Evolutionary conservation across 2,888 invertebrate genomes (phyloP).

Genomic region (Prostheceraeus crozeri): DNA sequence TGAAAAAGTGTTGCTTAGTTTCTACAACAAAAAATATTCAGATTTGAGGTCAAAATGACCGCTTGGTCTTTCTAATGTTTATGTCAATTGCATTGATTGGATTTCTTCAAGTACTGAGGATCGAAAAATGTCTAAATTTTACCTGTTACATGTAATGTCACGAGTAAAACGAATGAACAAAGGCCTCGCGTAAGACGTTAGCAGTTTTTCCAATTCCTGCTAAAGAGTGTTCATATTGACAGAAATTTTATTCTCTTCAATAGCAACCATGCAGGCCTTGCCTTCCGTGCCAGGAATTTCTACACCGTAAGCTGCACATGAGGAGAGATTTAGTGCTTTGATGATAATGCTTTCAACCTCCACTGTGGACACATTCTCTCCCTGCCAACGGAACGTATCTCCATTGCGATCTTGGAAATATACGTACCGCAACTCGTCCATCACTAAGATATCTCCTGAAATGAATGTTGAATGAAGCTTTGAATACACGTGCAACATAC

Average conservation of each 20-base stretch:
- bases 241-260: conserved; percentile 64
- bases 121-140: too few relatives aligned
- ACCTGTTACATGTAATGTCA: too few relatives aligned
- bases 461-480: too few relatives aligned
- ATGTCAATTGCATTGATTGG: too few relatives aligned
- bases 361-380: conserved; percentile 95
- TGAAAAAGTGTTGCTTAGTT: too few relatives aligned
- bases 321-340: conserved; percentile 62
- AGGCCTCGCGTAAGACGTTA: conserved; percentile 80
- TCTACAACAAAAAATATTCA: too few relatives aligned
- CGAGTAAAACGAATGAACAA: conserved; percentile 78
- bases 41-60: too few relatives aligned
- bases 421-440: conserved; percentile 83
- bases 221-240: too few relatives aligned
- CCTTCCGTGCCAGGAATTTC: conserved; percentile 68
- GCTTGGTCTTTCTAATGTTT: too few relatives aligned
- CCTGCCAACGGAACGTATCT: conserved; percentile 93
- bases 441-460: conserved; percentile 72
- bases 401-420: conserved; percentile 88
- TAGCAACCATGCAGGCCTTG: conserved; percentile 83
- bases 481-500: too few relatives aligned
- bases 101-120: too few relatives aligned
- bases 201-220: conserved; percentile 46
- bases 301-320: conserved; percentile 82
- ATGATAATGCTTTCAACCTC: conserved; percentile 89